Conservation (phyloP, 2,113 vertebrate genomes). For the Clupea harengus region DNA sequence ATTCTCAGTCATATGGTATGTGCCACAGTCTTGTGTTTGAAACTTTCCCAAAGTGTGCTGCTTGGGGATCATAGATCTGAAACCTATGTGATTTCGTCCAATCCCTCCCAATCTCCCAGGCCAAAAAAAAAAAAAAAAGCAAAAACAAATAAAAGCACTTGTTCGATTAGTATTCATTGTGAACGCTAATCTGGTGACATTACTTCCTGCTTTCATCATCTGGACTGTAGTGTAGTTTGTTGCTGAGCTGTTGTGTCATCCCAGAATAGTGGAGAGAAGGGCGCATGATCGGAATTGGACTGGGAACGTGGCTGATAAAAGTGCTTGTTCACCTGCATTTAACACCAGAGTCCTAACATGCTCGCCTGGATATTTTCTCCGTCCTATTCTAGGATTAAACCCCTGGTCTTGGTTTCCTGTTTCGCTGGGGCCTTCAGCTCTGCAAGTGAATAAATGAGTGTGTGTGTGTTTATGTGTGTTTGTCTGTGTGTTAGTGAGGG, state of each 20-base stretch:
- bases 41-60: background rate
- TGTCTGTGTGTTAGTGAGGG: background rate
- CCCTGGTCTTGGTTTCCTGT: background rate
- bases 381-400: background rate
- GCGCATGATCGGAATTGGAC: background rate
- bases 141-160: slow-evolving; percentile 9
- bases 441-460: background rate
- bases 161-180: background rate
- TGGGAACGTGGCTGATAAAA: background rate
- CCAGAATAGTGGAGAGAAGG: background rate
- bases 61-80: background rate
- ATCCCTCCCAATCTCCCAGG: background rate
- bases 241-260: background rate
- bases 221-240: background rate
- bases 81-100: background rate
- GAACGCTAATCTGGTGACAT: background rate
- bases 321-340: background rate
- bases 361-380: background rate
- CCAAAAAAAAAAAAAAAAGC: slow-evolving; percentile 14
- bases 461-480: slow-evolving; percentile 33
- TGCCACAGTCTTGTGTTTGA: background rate
- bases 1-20: background rate
- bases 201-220: background rate
- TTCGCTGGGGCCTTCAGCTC: background rate
- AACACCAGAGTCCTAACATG: background rate